phyloP scores from a whole-genome alignment of 2,113 vertebrate species.

The Salvelinus namaycush region DNA sequence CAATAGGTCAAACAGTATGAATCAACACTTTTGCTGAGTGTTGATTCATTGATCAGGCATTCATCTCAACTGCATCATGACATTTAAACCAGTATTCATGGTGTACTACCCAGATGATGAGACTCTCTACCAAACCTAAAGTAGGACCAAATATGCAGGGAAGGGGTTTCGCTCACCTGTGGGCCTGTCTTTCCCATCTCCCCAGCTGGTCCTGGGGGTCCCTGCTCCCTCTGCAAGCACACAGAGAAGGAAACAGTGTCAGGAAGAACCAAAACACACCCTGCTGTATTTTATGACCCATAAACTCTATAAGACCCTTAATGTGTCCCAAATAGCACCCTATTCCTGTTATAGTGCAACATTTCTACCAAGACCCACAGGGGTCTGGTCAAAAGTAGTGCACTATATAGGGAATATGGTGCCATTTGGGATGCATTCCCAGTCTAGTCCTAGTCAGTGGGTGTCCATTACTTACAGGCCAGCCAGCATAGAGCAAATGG shows the following conservation, averaged over 20 bases:
- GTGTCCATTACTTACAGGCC: constrained; percentile 83
- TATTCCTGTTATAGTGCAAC: too few relatives aligned
- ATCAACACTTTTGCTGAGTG: too few relatives aligned
- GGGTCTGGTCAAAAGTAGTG: too few relatives aligned
- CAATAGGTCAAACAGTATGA: too few relatives aligned
- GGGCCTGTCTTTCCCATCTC: constrained; percentile 78
- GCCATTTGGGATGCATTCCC: too few relatives aligned
- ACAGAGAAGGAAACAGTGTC: constrained; percentile 36
- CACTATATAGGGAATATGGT: too few relatives aligned
- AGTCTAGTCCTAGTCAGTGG: too few relatives aligned
- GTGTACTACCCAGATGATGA: neutral
- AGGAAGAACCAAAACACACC: constrained; percentile 11
- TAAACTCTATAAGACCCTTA: too few relatives aligned
- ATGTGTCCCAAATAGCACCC: too few relatives aligned
- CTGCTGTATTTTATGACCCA: neutral
- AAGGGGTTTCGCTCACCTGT: constrained; percentile 63
- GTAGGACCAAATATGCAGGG: neutral
- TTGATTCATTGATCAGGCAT: too few relatives aligned
- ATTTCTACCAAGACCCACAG: too few relatives aligned
- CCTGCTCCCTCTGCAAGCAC: constrained; percentile 77
- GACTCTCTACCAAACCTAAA: neutral
- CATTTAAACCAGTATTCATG: neutral
- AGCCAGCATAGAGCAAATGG: constrained; percentile 80
- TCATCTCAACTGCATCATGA: too few relatives aligned
- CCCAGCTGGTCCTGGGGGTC: constrained; percentile 76